Base-by-base conservation (phyloP, 2,797 vertebrate genomes). In the Cichlasoma orientale region DNA sequence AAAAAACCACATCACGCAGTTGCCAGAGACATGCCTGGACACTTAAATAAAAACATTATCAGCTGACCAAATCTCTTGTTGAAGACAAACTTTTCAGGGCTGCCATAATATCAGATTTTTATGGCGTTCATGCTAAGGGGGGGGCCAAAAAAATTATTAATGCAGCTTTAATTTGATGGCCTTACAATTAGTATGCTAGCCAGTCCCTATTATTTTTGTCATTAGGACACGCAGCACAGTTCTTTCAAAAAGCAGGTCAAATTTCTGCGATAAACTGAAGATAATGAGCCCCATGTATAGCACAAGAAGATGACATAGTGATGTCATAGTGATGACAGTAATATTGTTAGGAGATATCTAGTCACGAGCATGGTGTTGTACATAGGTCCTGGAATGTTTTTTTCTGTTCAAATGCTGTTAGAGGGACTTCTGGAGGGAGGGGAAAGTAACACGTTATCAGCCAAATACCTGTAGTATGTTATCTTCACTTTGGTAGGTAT, bases 401-500 rank as follows among this genome's bases (percentile, higher is more conserved):
- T 56, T 12, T 76, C 18, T 69, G 54, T 70, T 77, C 29, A 78
- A 79, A 87, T 63, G 66, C 44, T 38, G 23, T 55, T 31, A 54
- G 38, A 78, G 72, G 57, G 38, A 59, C 72, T 18, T 74, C 77
- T 36, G 33, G 18, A 69, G 7, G 38, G 27, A 47, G 50, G 23
- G 50, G 31, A 74, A 75, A 77, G 57, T 36, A 47, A 80, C 54
- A 86, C 19, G 3, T 59, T 53, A 76, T 56, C 54, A 61, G 44
- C 19, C 19, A 69, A 55, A 73, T 59, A 38, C 69, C 54, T 33
- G 54, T 27, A 74, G 41, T 21, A 31, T 8, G n/a, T 68, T 54
- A 69, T 74, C 41, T 74, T 31, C 82, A 87, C 90, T 89, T 89
- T 84, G 85, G 89, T 79, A 82, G 41, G 31, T 68, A 63, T 74